These are phyloP conservation scores for Noctuana brunneofusca DNA, from an alignment of 2,888 invertebrate species.

Conservation along the genomic window DNA sequence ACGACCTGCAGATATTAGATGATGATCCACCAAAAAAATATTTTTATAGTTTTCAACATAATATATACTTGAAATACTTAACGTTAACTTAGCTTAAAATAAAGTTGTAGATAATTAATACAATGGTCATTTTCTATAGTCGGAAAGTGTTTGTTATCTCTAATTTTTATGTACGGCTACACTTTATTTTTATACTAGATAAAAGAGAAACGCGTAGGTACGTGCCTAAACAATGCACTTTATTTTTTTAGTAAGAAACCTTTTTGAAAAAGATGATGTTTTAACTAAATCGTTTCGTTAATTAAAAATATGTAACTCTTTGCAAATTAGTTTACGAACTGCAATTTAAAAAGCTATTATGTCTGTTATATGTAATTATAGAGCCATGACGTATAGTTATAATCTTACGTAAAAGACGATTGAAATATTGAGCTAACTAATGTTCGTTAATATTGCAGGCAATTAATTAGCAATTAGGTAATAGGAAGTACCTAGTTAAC, in stretches of 20 bases:
- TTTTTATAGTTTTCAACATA: too few relatives aligned
- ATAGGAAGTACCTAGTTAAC: slow-evolving; percentile 12
- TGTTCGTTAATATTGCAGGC: slow-evolving; percentile 18
- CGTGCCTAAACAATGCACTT: slow-evolving; percentile 1
- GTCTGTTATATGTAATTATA: too few relatives aligned
- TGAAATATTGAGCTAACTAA: slow-evolving; percentile 3
- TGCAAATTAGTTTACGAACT: too few relatives aligned
- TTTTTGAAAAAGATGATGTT: too few relatives aligned
- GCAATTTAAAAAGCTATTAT: too few relatives aligned
- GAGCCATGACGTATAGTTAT: not conserved
- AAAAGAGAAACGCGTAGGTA: not conserved
- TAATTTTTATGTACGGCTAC: slow-evolving; percentile 7
- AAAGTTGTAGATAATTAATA: slow-evolving; percentile 10
- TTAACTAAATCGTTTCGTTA: too few relatives aligned
- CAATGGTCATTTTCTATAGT: slow-evolving; percentile 19
- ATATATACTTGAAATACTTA: too few relatives aligned
- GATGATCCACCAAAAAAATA: too few relatives aligned
- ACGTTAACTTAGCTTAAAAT: not conserved
- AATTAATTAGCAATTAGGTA: slow-evolving; percentile 21
- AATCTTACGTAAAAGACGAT: not conserved
- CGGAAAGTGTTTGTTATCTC: slow-evolving; percentile 15
- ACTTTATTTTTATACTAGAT: not conserved
- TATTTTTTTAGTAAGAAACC: too few relatives aligned
- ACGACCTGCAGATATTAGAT: too few relatives aligned
- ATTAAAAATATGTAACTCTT: too few relatives aligned